These are phyloP conservation scores for Chaetodon auriga DNA, from an alignment of 2,113 vertebrate genomes.

Conservation along the genomic window DNA sequence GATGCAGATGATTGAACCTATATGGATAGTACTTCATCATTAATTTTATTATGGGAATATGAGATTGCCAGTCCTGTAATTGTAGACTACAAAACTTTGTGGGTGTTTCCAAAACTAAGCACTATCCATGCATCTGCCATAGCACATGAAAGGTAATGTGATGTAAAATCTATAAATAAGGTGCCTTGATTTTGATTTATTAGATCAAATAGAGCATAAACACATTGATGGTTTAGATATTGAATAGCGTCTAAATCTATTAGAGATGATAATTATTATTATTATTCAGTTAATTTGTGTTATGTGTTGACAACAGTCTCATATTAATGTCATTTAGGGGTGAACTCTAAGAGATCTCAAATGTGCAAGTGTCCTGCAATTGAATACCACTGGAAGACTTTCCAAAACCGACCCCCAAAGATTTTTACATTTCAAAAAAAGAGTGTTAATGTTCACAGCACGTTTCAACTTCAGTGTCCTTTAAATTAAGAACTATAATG, in stretches of 20 bases:
- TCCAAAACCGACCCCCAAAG: not conserved
- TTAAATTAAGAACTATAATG: not conserved
- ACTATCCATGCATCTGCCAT: not conserved
- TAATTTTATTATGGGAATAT: slow-evolving; percentile 64
- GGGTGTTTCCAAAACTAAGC: slow-evolving; percentile 30
- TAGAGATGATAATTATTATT: no score
- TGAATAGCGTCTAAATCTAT: not conserved
- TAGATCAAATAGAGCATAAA: not conserved
- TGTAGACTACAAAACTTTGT: slow-evolving; percentile 47
- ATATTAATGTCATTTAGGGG: not conserved
- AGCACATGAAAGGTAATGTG: not conserved
- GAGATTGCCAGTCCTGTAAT: slow-evolving; percentile 48
- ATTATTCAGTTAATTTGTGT: not conserved
- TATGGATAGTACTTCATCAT: slow-evolving; percentile 37
- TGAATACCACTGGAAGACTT: slow-evolving; percentile 32
- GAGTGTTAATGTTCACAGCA: not conserved
- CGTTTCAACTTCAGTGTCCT: not conserved
- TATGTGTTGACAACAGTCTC: not conserved
- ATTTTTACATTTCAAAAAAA: not conserved
- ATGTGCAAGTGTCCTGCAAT: slow-evolving; percentile 15
- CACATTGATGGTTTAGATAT: not conserved
- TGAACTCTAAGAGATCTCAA: slow-evolving; percentile 14
- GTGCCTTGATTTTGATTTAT: not conserved
- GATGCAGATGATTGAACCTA: not conserved
- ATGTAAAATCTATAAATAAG: slow-evolving; percentile 23